phyloP scores from a whole-genome alignment of 2,113 vertebrate genomes.

The Colossoma macropomum region DNA sequence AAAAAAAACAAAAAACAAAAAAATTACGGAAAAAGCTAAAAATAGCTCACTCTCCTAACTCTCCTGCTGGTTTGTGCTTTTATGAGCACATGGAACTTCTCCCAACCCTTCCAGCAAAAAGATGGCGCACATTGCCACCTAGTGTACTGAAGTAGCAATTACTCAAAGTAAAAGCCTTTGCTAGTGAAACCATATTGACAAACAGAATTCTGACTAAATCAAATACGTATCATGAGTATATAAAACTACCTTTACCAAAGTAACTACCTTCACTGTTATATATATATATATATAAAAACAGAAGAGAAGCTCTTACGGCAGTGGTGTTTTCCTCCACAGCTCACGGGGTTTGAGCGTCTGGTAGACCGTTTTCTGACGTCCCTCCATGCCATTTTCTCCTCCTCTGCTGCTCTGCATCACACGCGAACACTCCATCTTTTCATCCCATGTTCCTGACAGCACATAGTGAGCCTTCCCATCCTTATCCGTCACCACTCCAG shows the following conservation, averaged over 20 bases:
- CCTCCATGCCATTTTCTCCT: conserved; percentile 86
- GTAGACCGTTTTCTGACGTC: conserved; percentile 83
- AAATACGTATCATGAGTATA: no score
- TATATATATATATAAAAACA: no score
- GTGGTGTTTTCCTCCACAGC: conserved; percentile 90
- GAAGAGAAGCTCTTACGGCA: conserved; percentile 82
- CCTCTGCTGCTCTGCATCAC: conserved; percentile 77
- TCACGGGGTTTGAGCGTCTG: conserved; percentile 86
- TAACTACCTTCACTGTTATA: no score
- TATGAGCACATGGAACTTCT: neutral
- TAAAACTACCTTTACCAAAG: no score
- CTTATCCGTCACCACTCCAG: conserved; percentile 90
- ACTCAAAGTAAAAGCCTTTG: neutral
- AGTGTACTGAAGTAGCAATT: neutral
- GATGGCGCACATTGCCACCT: neutral
- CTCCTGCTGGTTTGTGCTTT: neutral
- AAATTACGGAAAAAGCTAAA: no score
- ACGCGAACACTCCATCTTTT: conserved; percentile 95
- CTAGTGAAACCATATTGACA: neutral
- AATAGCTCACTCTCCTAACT: neutral
- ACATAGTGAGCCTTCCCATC: conserved; percentile 89
- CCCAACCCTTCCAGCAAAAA: neutral
- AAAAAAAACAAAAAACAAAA: no score
- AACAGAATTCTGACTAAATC: no score
- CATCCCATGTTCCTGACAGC: conserved; percentile 95